These are phyloP conservation scores for Stenotaenia linearis DNA, from an alignment of 2,888 invertebrate genomes.

Conservation along the genomic window DNA sequence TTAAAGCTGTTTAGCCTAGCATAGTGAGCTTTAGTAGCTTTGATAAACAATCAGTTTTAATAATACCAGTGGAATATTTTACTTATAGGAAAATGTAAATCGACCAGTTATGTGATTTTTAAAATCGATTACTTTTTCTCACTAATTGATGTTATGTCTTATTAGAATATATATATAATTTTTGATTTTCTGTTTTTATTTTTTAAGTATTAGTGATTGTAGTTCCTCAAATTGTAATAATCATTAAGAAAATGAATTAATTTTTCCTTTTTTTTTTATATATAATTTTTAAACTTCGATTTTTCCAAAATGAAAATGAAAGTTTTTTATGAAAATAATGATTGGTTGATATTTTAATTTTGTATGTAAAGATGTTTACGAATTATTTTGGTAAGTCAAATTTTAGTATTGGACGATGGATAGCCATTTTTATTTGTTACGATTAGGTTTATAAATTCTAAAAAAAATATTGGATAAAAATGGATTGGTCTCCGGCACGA, in stretches of 20 bases:
- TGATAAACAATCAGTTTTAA: conserved; percentile 7
- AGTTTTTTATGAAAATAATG: not conserved
- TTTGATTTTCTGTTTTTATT: not conserved
- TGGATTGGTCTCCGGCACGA: not conserved
- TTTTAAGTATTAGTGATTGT: not conserved
- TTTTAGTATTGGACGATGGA: not conserved
- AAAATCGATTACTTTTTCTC: conserved; percentile 10
- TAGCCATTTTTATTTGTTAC: not conserved
- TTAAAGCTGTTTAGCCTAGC: not conserved
- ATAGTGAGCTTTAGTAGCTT: conserved; percentile 13
- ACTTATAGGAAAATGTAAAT: conserved; percentile 21
- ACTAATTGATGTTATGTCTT: conserved; percentile 6
- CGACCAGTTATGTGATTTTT: conserved; percentile 16
- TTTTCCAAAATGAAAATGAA: not conserved
- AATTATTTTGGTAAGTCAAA: not conserved
- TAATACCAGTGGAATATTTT: conserved; percentile 10
- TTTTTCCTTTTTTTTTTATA: not conserved
- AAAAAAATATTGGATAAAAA: not conserved
- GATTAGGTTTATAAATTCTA: too few relatives aligned
- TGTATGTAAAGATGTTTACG: not conserved
- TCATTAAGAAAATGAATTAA: not conserved
- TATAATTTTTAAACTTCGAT: conserved; percentile 7
- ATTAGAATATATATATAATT: not conserved
- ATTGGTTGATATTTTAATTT: conserved; percentile 1
- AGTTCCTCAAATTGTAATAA: conserved; percentile 2